Evolutionary conservation across 2,888 invertebrate genomes (phyloP).

Genomic region (Drosophila buzzatii): DNA sequence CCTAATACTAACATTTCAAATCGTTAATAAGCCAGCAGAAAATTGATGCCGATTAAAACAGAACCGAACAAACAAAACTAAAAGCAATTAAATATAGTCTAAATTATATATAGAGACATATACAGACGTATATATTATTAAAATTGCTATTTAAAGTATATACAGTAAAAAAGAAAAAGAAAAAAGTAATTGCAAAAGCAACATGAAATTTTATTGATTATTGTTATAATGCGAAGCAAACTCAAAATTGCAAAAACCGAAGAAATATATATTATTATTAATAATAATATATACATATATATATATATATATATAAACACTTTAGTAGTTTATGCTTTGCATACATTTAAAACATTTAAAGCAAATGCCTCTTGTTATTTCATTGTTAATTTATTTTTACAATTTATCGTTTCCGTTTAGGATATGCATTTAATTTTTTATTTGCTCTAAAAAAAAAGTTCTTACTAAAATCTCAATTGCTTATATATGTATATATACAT

Average conservation of each 20-base stretch:
- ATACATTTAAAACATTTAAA: conserved; percentile 9
- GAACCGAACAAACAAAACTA: conserved; percentile 37
- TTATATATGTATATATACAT: conserved; percentile 12
- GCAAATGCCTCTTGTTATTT: conserved; percentile 28
- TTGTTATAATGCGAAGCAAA: conserved; percentile 82
- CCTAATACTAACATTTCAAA: conserved; percentile 23
- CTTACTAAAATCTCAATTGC: conserved; percentile 36
- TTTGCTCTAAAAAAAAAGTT: conserved; percentile 33
- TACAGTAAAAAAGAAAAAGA: conserved; percentile 14
- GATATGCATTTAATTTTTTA: conserved; percentile 65
- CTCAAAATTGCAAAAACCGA: conserved; percentile 27
- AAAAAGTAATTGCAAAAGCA: conserved; percentile 68
- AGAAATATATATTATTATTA: background rate
- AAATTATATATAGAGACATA: conserved; percentile 21
- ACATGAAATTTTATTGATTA: conserved; percentile 78
- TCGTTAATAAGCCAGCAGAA: conserved; percentile 36
- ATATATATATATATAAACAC: conserved; percentile 3
- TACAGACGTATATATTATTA: conserved; percentile 31
- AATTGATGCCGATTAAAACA: conserved; percentile 32
- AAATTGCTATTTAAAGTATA: conserved; percentile 47
- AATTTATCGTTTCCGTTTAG: conserved; percentile 23
- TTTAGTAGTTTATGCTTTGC: conserved; percentile 46
- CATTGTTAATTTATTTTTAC: conserved; percentile 6
- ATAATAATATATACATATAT: conserved; percentile 4
- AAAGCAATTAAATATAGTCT: conserved; percentile 46